These are phyloP conservation scores for Syngnathus scovelli DNA, from an alignment of 2,113 vertebrate species.

Conservation along the genomic window DNA sequence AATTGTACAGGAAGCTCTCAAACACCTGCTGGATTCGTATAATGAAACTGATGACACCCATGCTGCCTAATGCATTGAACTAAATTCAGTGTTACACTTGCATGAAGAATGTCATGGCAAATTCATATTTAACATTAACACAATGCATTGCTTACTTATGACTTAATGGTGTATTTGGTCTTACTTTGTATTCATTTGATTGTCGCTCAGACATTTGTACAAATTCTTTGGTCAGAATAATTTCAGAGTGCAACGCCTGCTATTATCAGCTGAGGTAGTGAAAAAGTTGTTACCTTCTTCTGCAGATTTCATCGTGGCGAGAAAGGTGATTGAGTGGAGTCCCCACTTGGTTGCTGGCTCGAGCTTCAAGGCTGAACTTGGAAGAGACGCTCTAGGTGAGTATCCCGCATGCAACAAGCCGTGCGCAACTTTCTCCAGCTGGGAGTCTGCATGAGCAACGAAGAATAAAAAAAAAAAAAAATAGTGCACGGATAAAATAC, in stretches of 20 bases:
- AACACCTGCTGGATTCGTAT: constrained; percentile 48
- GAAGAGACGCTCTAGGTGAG: constrained; percentile 59
- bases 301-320: constrained; percentile 84
- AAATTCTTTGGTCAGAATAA: neutral
- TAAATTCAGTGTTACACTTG: constrained; percentile 7
- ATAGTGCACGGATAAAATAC: constrained; percentile 1
- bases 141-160: neutral
- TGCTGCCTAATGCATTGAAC: neutral
- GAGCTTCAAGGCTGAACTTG: constrained; percentile 76
- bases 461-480: neutral
- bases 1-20: neutral
- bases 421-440: constrained; percentile 44
- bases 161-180: neutral
- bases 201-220: neutral
- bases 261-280: neutral
- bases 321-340: constrained; percentile 56
- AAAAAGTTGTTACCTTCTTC: constrained; percentile 81
- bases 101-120: neutral
- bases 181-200: neutral
- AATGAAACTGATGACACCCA: constrained; percentile 25
- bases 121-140: neutral
- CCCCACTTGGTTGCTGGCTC: constrained; percentile 66
- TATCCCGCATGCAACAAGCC: constrained; percentile 75
- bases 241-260: neutral
- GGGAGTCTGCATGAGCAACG: constrained; percentile 4